Evolutionary conservation across 2,797 vertebrate species (phyloP).

Genomic region (Apogon hyalosoma): DNA sequence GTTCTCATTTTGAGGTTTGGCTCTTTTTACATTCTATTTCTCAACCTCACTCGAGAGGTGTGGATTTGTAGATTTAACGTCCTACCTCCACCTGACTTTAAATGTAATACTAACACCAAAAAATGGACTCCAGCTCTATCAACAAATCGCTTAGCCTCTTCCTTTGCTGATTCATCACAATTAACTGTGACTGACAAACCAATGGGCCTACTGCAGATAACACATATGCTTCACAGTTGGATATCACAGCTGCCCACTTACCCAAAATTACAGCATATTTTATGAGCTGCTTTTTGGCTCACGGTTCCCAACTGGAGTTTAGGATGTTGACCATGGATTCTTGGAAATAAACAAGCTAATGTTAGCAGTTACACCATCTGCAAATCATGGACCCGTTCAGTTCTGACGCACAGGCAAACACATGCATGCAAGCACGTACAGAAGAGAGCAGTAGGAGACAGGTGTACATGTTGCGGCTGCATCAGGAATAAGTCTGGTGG

Average conservation of each 20-base stretch:
- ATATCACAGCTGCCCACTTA: slow-evolving; percentile 61
- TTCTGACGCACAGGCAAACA: not conserved
- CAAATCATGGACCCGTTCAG: slow-evolving; percentile 34
- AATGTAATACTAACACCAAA: slow-evolving; percentile 2
- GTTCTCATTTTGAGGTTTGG: too few relatives aligned
- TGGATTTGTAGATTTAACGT: too few relatives aligned
- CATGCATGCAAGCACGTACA: not conserved
- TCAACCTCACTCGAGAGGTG: too few relatives aligned
- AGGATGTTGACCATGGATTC: slow-evolving; percentile 42
- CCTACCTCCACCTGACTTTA: not conserved
- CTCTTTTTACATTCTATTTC: too few relatives aligned
- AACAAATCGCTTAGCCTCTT: slow-evolving; percentile 16
- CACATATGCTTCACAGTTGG: slow-evolving; percentile 59
- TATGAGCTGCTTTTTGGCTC: slow-evolving; percentile 55
- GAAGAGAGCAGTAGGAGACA: not conserved
- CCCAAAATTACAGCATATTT: slow-evolving; percentile 56
- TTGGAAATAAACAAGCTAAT: slow-evolving; percentile 62
- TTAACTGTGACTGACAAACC: slow-evolving; percentile 49
- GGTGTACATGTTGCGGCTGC: slow-evolving; percentile 6
- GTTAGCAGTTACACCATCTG: slow-evolving; percentile 39
- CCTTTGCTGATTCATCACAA: slow-evolving; percentile 53
- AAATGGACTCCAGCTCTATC: slow-evolving; percentile 14
- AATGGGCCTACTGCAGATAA: slow-evolving; percentile 25
- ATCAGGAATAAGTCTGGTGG: slow-evolving; percentile 2
- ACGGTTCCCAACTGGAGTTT: slow-evolving; percentile 32